Evolutionary conservation across 2,888 invertebrate species (phyloP).

Genomic region (Limnephilus rhombicus): DNA sequence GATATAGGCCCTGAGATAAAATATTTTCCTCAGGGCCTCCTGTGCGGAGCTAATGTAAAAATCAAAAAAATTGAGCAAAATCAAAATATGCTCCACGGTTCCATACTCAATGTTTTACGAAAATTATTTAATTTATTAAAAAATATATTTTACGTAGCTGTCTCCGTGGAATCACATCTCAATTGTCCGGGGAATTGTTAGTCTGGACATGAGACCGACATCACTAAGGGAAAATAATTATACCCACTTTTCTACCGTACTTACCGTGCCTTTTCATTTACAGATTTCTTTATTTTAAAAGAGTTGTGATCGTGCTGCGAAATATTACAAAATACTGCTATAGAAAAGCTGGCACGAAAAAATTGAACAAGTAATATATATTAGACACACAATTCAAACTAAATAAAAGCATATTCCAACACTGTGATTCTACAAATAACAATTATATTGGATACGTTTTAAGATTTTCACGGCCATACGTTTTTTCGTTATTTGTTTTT

Average conservation of each 20-base stretch:
- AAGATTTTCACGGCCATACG: no score
- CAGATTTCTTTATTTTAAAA: neutral
- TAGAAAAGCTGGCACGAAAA: conserved; percentile 4
- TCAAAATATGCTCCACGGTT: no score
- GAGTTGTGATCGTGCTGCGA: neutral
- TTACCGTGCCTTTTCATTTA: neutral
- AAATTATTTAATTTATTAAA: no score
- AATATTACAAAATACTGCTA: neutral
- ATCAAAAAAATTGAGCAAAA: no score
- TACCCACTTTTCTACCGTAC: neutral
- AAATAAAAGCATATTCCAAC: neutral
- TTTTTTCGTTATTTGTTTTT: no score
- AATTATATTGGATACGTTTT: no score
- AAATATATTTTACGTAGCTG: neutral
- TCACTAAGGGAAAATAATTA: conserved; percentile 12
- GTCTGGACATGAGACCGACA: conserved; percentile 23
- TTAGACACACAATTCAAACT: neutral
- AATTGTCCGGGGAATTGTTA: neutral
- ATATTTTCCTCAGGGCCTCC: no score
- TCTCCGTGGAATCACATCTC: neutral
- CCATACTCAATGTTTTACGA: no score
- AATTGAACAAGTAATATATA: neutral
- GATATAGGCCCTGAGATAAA: no score
- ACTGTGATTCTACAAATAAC: neutral
- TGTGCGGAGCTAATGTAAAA: no score